phyloP scores from a whole-genome alignment of 2,797 vertebrate genomes.

The Masticophis lateralis region DNA sequence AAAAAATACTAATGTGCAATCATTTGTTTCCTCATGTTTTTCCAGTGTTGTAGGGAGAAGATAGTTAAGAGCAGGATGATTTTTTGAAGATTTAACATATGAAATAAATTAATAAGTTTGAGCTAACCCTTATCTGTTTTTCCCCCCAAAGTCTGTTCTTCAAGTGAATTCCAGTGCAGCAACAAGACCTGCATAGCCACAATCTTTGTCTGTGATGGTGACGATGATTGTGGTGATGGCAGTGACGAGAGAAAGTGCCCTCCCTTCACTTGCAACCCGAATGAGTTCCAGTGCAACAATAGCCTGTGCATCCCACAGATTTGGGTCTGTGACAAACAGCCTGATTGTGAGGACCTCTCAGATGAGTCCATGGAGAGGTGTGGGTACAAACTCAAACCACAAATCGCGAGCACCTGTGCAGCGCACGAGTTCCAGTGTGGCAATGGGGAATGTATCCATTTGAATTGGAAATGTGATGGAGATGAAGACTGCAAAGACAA shows the following conservation, averaged over 20 bases:
- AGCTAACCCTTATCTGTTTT: slow-evolving; percentile 39
- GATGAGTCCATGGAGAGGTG: slow-evolving; percentile 87
- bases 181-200: slow-evolving; percentile 88
- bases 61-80: not conserved
- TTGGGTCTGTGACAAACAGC: slow-evolving; percentile 94
- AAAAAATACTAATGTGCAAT: not conserved
- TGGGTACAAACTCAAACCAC: slow-evolving; percentile 72
- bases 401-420: slow-evolving; percentile 79
- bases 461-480: slow-evolving; percentile 93
- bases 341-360: slow-evolving; percentile 88
- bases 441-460: slow-evolving; percentile 89
- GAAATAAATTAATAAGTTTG: slow-evolving; percentile 4
- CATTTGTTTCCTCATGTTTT: not conserved
- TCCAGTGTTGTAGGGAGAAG: not conserved
- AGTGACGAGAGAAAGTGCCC: slow-evolving; percentile 90
- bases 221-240: slow-evolving; percentile 88
- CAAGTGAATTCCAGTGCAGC: slow-evolving; percentile 84
- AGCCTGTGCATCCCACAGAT: slow-evolving; percentile 88
- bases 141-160: slow-evolving; percentile 79
- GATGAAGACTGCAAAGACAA: slow-evolving; percentile 97
- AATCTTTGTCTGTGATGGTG: slow-evolving; percentile 88
- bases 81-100: not conserved
- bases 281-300: slow-evolving; percentile 89
- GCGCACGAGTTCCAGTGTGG: slow-evolving; percentile 85
- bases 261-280: slow-evolving; percentile 84